Conservation (phyloP, 2,888 invertebrate species). For the Epiperipatus broadwayi region DNA sequence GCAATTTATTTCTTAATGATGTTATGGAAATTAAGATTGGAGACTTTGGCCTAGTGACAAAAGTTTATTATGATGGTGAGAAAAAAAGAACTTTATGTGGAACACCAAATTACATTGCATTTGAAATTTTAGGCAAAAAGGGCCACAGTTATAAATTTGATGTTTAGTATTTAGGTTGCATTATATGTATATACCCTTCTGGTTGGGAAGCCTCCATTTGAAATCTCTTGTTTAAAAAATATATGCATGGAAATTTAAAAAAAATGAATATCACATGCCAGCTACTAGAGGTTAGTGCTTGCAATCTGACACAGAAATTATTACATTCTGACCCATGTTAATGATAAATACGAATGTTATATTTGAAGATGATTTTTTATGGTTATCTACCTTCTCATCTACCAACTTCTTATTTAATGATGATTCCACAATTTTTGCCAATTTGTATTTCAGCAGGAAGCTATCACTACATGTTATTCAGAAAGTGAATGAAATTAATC, state of each 20-base stretch:
- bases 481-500: conserved; percentile 13
- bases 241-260: conserved; percentile 85
- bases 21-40: conserved; percentile 64
- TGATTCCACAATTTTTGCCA: conserved; percentile 79
- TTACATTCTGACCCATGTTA: conserved; percentile 30
- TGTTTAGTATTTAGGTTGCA: conserved; percentile 97
- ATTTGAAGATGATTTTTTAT: conserved; percentile 22
- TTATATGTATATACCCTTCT: conserved; percentile 80
- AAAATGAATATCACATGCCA: conserved; percentile 66
- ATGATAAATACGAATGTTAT: conserved; percentile 32
- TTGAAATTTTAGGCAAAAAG: conserved; percentile 85
- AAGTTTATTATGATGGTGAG: conserved; percentile 69
- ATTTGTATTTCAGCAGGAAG: too few relatives aligned
- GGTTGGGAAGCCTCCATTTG: conserved; percentile 93
- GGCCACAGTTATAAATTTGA: conserved; percentile 98
- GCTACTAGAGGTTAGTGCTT: too few relatives aligned
- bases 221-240: conserved; percentile 79
- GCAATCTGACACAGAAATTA: conserved; percentile 31
- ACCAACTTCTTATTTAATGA: conserved; percentile 80
- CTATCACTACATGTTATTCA: conserved; percentile 13
- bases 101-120: conserved; percentile 98
- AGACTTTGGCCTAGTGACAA: conserved; percentile 93
- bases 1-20: conserved; percentile 90
- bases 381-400: conserved; percentile 62
- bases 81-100: conserved; percentile 82